These are phyloP conservation scores for Apis dorsata DNA, from an alignment of 1,140 invertebrate genomes.

Conservation along the genomic window DNA sequence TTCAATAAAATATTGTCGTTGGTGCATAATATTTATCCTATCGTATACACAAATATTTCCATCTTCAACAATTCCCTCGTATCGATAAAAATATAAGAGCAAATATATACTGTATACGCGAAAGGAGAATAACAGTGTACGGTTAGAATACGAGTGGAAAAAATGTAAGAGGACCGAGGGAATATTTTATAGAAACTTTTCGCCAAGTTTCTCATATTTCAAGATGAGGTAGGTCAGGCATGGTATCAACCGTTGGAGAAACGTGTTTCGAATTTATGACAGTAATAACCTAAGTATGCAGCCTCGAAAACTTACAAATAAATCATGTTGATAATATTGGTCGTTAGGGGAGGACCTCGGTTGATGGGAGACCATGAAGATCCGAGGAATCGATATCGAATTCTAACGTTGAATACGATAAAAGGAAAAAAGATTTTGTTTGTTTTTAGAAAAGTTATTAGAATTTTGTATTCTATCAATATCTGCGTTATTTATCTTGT, in stretches of 20 bases:
- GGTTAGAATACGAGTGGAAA: background rate
- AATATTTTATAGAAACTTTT: conserved; percentile 45
- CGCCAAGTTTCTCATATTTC: conserved; percentile 35
- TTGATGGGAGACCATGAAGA: background rate
- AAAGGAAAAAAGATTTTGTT: no score
- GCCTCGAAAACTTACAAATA: conserved; percentile 55
- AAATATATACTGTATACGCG: background rate
- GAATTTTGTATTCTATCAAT: no score
- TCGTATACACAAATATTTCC: background rate
- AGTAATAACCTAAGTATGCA: conserved; percentile 55
- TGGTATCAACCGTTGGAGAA: conserved; percentile 51
- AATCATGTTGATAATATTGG: conserved; percentile 59
- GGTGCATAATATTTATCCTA: no score
- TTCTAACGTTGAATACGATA: background rate
- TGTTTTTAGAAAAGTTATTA: no score
- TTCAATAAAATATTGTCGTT: no score
- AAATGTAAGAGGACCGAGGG: background rate
- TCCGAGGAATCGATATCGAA: conserved; percentile 6
- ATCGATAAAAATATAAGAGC: background rate
- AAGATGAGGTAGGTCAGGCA: conserved; percentile 53
- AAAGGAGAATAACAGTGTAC: background rate
- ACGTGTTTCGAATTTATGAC: conserved; percentile 58
- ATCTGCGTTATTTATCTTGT: no score
- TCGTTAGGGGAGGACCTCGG: conserved; percentile 17
- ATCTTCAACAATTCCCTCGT: background rate